Base-by-base conservation (phyloP, 35 echinoderm and acorn worm species). In the Heliocidaris erythrogramma region DNA sequence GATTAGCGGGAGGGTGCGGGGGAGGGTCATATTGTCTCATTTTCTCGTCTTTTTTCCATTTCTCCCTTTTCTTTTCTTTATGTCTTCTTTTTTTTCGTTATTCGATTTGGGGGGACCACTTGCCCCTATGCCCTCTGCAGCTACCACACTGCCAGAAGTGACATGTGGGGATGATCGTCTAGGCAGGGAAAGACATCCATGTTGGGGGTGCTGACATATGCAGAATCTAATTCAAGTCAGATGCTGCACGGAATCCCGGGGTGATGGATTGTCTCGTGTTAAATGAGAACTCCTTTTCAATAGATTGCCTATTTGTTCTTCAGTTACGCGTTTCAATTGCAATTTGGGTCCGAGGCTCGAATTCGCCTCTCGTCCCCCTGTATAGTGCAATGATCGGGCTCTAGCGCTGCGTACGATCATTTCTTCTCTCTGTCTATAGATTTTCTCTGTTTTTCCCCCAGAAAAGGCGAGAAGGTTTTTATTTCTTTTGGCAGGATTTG, bases 251-350 rank as follows among this genome's bases (percentile, higher is more conserved):
- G 27, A n/a, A 7, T 78, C 65, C 65, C 65, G 6, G 27, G 65
- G 65, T 78, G 65, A 78, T 78, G 65, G 65, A 78, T 78, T 78
- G 65, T 78, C 65, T 78, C 65, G 65, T 78, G 65, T 78, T 78
- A 78, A 78, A 78, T 78, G 65, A 78, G 65, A 78, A 78, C 65
- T 78, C 65, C 65, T 78, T 78, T 78, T 78, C 18, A 78, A 78
- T 78, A 78, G 65, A 78, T 78, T 78, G 65, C 65, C 65, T 78
- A 78, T 78, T 78, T 78, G 65, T 78, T 78, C 65, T 78, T n/a
- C 65, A 78, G 65, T 78, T 78, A 78, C 65, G 65, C 65, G 65
- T 78, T 78, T 78, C 65, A 78, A 78, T 78, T 78, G 65, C 65
- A 78, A 78, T 78, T 78, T 78, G 65, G 21, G 65, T 78, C 21